Evolutionary conservation across 1,140 invertebrate species (phyloP).

Genomic region (Pteromalus puparum): DNA sequence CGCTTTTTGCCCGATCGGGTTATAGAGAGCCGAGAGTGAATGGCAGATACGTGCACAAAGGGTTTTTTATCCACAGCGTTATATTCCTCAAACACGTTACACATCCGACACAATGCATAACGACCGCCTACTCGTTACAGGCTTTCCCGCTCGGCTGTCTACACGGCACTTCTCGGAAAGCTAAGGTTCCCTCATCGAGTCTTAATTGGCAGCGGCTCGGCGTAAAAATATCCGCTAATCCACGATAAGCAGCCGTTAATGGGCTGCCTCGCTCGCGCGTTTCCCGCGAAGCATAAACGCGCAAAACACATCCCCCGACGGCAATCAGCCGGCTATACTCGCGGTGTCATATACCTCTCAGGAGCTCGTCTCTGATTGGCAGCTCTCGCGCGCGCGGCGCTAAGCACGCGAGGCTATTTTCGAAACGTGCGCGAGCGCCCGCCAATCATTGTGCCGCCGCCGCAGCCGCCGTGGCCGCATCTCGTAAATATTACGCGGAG

Average conservation of each 20-base stretch:
- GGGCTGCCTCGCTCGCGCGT: not conserved
- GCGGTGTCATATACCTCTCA: constrained; percentile 5
- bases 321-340: not conserved
- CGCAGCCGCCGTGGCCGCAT: no score
- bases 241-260: constrained; percentile 31
- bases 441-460: constrained; percentile 26
- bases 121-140: no score
- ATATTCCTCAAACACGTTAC: no score
- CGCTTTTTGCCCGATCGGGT: not conserved
- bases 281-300: not conserved
- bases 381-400: not conserved
- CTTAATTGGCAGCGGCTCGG: not conserved
- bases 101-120: no score
- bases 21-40: no score
- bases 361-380: not conserved
- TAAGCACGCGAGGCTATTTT: constrained; percentile 17
- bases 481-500: not conserved
- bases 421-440: not conserved
- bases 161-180: no score
- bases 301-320: not conserved
- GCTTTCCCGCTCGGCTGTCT: no score
- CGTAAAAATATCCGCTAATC: constrained; percentile 22
- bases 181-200: no score
- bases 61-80: no score
- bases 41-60: no score